These are phyloP conservation scores for Poecilus cupreus DNA, from an alignment of 2,888 invertebrate species.

Conservation along the genomic window DNA sequence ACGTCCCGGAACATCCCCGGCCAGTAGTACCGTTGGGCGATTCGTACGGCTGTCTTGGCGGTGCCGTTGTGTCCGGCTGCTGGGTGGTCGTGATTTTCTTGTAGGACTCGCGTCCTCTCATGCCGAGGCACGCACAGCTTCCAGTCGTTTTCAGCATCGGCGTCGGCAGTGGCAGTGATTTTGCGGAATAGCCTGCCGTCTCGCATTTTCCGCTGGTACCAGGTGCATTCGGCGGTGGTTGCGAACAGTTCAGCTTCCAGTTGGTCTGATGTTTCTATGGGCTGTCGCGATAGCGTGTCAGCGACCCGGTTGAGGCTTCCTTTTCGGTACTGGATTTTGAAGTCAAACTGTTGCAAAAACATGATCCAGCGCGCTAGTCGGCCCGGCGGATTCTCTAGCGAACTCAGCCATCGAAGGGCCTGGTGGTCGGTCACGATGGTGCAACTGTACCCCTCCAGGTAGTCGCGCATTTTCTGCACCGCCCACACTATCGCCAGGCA, in stretches of 20 bases:
- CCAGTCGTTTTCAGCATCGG: neutral
- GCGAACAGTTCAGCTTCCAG: neutral
- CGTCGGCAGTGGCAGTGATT: too few relatives aligned
- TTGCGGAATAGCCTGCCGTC: too few relatives aligned
- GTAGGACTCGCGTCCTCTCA: neutral
- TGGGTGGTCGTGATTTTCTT: neutral
- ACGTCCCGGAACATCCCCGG: too few relatives aligned
- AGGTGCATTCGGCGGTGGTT: too few relatives aligned
- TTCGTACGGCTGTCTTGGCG: too few relatives aligned
- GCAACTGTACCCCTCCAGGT: slow-evolving; percentile 58
- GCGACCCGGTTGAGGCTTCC: neutral
- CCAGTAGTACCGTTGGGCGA: too few relatives aligned
- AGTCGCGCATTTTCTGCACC: slow-evolving; percentile 54
- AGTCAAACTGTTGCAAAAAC: slow-evolving; percentile 12
- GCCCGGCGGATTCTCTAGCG: slow-evolving; percentile 30
- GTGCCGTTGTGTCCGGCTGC: neutral
- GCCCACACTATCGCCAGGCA: slow-evolving; percentile 57
- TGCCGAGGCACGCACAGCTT: neutral
- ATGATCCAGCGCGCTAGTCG: slow-evolving; percentile 39
- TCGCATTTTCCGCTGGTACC: too few relatives aligned
- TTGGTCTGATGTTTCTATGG: neutral
- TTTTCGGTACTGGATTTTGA: neutral
- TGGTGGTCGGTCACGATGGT: slow-evolving; percentile 52
- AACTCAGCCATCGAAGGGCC: slow-evolving; percentile 16
- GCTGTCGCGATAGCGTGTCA: neutral